Evolutionary conservation across 2,113 vertebrate genomes (phyloP), one percentile per base, ranked within the genome.

Genomic region (Ictalurus punctatus): DNA sequence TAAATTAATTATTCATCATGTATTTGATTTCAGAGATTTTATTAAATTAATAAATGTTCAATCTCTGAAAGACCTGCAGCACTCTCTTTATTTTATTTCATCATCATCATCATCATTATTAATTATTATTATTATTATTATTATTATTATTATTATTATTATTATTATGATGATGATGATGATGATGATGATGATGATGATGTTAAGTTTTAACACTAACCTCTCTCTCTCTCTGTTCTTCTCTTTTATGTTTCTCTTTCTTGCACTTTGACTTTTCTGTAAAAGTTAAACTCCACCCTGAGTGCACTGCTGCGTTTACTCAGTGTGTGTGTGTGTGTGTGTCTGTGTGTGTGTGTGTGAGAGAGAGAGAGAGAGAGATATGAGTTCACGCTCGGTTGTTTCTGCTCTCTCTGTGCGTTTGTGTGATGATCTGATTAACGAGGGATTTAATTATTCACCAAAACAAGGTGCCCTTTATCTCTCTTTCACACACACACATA

Each of bases 361-460:
- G 44, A 44, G 44, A 44, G 0, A 44, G 44, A 44, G 44, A 7
- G 6, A 44, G 59, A 25, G 40, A 79, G 73, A 71, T 78, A 85
- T 85, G 37, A 69, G 86, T 89, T 83, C 86, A 89, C 59, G 85
- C 80, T 85, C 84, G 59, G 69, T 59, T 90, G 89, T 87, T 84
- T 86, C 82, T 91, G 88, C n/a, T n/a, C 80, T 87, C 74, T 78
- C 79, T 90, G 88, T 86, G 86, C n/a, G 52, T 85, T 48, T 40
- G 80, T 63, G 82, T 88, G 88, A 90, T 90, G 88, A 88, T 81
- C 86, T 90, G 88, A 90, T 91, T 91, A 91, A 91, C 90, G 80
- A 91, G 86, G 90, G 83, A 88, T 91, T 91, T 90, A 91, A 90
- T 91, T 89, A 91, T 91, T 90, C 83, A 90, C 79, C 89, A 87